Evolutionary conservation across 1,140 invertebrate genomes (phyloP), one percentile per base, ranked within the genome.

Genomic region (Chionoecetes opilio): DNA sequence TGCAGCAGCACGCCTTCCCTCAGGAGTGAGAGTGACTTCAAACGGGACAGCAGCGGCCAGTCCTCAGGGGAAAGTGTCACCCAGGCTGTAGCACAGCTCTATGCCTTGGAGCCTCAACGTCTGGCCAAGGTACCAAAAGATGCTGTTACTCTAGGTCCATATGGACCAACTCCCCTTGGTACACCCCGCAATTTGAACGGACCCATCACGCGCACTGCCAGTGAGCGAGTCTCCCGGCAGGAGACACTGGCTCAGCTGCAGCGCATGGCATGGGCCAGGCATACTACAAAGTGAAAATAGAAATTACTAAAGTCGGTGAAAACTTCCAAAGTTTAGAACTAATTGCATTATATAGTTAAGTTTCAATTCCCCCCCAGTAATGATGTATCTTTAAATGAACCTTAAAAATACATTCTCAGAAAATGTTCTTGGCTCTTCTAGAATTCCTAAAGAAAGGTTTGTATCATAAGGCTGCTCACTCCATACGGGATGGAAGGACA

Each of bases 221-320:
- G 98, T 97, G 98, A 99, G 95, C 98, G 98, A 97, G 98, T 99
- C 85, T 98, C 98, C 0, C 97, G 98, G 75, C 98, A 98, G 96
- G 98, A 99, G 96, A 97, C 98, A 96, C 98, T 99, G 98, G 98
- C 98, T n/a, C 98, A 98, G 96, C 97, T 99, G 92, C 98, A 98
- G 96, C 97, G 98, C 92, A 98, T 98, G 0, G 98, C 98, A 46
- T 99, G 98, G 98, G 98, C 98, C 0, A 97, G 98, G 96, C 98
- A 99, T 96, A 99, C 98, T 0, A 99, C 98, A 26, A 99, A 99
- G 97, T 99, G 96, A 98, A 97, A 94, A 8, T 92, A 85, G 14
- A 38, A 38, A 32, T 63, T 46, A 32, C 34, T 82, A 6, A 53
- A 34, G 38, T 93, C 37, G 53, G 29, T 93, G 32, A 46, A 85